Evolutionary conservation across 2,888 invertebrate species (phyloP), one percentile per base, ranked within the genome.

Genomic region (Polyommatus icarus): DNA sequence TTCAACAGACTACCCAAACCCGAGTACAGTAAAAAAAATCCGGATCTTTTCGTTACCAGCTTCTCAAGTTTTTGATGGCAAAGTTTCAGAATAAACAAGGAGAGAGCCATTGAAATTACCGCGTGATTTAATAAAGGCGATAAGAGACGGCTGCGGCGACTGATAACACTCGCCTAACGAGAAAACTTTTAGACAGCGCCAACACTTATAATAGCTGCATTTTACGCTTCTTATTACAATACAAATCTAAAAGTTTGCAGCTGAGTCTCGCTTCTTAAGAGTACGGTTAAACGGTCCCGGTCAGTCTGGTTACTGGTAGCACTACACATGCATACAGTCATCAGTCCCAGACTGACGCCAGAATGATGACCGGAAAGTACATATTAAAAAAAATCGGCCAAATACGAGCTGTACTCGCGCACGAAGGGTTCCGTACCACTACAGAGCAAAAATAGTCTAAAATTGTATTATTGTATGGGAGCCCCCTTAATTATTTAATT

Each of bases 51-150:
- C 54, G 54, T 54, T 54, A 1, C 18, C 5, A 54, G 3, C 54
- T 5, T 54, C 54, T 50, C 36, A 36, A 71, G 36, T 71, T 36
- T 72, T 73, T 50, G 73, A 50, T 40, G 40, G 73, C 20, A 73
- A 50, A 50, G 46, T 46, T 50, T 50, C 46, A 29, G 73, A 50
- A 73, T 73, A 73, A 73, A 73, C 73, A 73, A 40, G 72, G 24
- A 20, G 46, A 20, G 24, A 24, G 50, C 50, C 46, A 73, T 73
- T 50, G 73, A 50, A 24, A 73, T 73, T 24, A 73, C 73, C 73
- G 46, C 46, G 24, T 73, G 46, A 73, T 73, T 50, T 50, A 73
- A 73, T 73, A 73, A 73, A 24, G 72, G 50, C 73, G 73, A 50
- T 73, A 73, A 50, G 50, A 67, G 24, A 12, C 4, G 61, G 12